Evolutionary conservation across 2,113 vertebrate species (phyloP).

Genomic region (Oryzias celebensis): DNA sequence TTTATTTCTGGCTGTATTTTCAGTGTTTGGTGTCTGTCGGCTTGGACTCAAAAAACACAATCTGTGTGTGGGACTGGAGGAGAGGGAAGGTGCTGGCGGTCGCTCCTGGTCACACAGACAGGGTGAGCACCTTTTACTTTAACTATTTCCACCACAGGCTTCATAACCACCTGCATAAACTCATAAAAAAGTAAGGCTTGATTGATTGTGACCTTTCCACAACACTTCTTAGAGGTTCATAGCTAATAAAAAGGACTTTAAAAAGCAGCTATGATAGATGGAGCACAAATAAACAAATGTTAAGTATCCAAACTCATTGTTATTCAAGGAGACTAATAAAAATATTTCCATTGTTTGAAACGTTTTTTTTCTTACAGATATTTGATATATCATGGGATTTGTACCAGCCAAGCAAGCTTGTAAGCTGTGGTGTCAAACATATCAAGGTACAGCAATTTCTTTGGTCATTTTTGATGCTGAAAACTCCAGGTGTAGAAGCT

Average conservation of each 20-base stretch:
- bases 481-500: constrained; percentile 9
- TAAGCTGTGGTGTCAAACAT: constrained; percentile 96
- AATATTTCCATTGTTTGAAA: no score
- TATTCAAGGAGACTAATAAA: no score
- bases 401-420: constrained; percentile 93
- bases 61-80: constrained; percentile 99
- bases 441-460: constrained; percentile 85
- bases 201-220: constrained; percentile 55
- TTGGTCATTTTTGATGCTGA: constrained; percentile 6
- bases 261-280: constrained; percentile 43
- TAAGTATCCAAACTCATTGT: no score
- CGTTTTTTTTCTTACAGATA: constrained; percentile 78
- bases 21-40: constrained; percentile 98
- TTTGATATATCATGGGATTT: constrained; percentile 98
- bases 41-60: constrained; percentile 97
- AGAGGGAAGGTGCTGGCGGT: constrained; percentile 92
- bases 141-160: constrained; percentile 33
- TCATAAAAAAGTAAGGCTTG: constrained; percentile 62
- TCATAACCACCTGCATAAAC: constrained; percentile 45
- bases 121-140: constrained; percentile 79
- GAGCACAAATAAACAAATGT: constrained; percentile 1
- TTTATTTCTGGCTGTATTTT: constrained; percentile 51
- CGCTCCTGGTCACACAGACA: constrained; percentile 95
- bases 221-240: constrained; percentile 31
- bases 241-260: constrained; percentile 61